phyloP scores from a whole-genome alignment of 2,888 invertebrate species.

The Shargacucullia verbasci region DNA sequence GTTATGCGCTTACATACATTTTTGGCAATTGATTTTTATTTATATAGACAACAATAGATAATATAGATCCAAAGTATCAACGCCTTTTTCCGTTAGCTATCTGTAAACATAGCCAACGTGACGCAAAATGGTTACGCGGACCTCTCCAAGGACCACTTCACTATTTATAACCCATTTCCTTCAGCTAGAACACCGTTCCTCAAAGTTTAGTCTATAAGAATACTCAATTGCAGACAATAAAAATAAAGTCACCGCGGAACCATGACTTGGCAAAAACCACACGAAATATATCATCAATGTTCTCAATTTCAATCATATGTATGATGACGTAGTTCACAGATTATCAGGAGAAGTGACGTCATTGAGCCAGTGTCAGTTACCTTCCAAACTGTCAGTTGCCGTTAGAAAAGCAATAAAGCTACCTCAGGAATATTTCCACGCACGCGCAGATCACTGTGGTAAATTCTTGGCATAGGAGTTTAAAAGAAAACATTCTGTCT shows the following conservation, averaged over 20 bases:
- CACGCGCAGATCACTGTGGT: slow-evolving; percentile 1
- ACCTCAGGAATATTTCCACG: slow-evolving; percentile 35
- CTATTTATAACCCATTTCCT: no score
- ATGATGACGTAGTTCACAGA: slow-evolving; percentile 19
- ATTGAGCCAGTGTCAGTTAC: slow-evolving; percentile 15
- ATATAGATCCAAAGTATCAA: no score
- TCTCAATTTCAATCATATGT: slow-evolving; percentile 34
- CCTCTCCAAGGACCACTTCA: no score
- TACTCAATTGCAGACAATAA: not conserved
- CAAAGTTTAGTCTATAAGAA: not conserved
- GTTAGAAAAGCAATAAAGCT: slow-evolving; percentile 24
- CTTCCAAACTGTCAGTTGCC: slow-evolving; percentile 26
- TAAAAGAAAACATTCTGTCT: slow-evolving; percentile 22
- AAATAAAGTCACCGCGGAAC: not conserved
- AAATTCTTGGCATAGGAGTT: slow-evolving; percentile 37
- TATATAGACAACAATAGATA: no score
- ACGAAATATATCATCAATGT: slow-evolving; percentile 21
- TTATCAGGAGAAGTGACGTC: slow-evolving; percentile 33
- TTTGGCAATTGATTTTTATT: no score
- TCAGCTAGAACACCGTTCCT: no score
- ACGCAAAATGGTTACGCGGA: no score
- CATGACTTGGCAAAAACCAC: slow-evolving; percentile 19
- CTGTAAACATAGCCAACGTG: no score
- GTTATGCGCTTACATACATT: no score
- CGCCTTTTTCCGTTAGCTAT: no score